Percentiles rank a stretch among this genome's conserved stretches.
phyloP scores from a whole-genome alignment of 2,888 invertebrate genomes.

The Pseudococcus viburni region DNA sequence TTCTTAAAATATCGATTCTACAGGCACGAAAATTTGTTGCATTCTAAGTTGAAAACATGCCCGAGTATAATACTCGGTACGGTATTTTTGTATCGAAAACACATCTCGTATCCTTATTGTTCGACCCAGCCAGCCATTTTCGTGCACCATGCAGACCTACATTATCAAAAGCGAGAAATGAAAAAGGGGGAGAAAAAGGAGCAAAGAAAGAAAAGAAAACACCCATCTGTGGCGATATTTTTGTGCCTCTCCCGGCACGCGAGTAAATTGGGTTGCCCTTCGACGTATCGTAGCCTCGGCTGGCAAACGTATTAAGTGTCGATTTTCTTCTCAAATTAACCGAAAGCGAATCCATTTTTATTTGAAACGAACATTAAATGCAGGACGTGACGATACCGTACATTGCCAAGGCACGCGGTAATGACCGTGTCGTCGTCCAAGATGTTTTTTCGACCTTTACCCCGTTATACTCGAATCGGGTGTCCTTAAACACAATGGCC shows the following conservation, averaged over 20 bases:
- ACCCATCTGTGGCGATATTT: not conserved
- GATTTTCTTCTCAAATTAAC: slow-evolving; percentile 38
- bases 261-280: slow-evolving; percentile 20
- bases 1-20: too few species aligned
- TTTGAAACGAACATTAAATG: slow-evolving; percentile 46
- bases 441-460: slow-evolving; percentile 16
- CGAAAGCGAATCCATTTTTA: slow-evolving; percentile 46
- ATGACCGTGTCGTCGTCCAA: not conserved
- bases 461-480: not conserved
- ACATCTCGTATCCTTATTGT: too few species aligned
- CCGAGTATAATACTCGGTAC: too few species aligned
- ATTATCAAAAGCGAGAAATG: not conserved
- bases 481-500: not conserved
- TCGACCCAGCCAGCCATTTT: not conserved
- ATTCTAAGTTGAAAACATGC: too few species aligned
- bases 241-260: not conserved
- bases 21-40: too few species aligned
- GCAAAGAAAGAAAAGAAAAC: not conserved
- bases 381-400: slow-evolving; percentile 26
- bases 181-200: not conserved
- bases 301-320: slow-evolving; percentile 16
- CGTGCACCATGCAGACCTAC: not conserved
- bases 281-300: not conserved
- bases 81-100: too few species aligned
- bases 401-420: slow-evolving; percentile 11